Evolutionary conservation across 2,113 vertebrate genomes (phyloP), one percentile per base, ranked within the genome.

Genomic region (Hyla sarda): DNA sequence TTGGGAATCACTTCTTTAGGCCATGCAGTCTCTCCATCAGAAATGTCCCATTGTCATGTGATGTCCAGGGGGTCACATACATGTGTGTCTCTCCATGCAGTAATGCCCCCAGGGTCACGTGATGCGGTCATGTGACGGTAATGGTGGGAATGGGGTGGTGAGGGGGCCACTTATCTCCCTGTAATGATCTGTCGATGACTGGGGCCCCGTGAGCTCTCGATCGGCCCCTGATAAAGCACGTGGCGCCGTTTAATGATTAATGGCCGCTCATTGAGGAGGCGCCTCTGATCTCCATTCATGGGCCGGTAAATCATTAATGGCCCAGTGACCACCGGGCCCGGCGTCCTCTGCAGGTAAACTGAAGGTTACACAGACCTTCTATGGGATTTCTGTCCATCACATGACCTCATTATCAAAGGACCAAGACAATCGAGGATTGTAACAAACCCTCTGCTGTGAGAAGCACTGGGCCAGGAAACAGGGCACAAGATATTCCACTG

Each of bases 171-270:
- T 69, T 82, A 21, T n/a, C 30, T 32, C 84, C 90, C 91, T 89
- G 91, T 87, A 92, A 91, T 92, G 90, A 92, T 88, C 85, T 30
- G 47, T 62, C 87, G 58, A 4, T 21, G n/a, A 86, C 79, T 86
- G 37, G 81, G 77, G 73, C 85, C 12, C 7, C 87, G 83, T 87
- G n/a, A 0, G 87, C 87, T 86, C 89, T 90, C 78, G 89, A 89
- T 89, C 89, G 37, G 23, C 8, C 87, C 0, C 1, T 0, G 52
- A 90, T 90, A 92, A 92, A 90, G 89, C 88, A 88, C 25, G 45
- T n/a, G n/a, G n/a, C 87, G 82, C 77, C 87, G 88, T 89, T 91
- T 91, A 92, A 91, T 92, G 65, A 92, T 92, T 93, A 93, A 92
- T 83, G 89, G n/a, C 1, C 54, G 84, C 85, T 82, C 25, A 17